phyloP scores from a whole-genome alignment of 1,140 invertebrate species.

The Zaprionus gabonicus region DNA sequence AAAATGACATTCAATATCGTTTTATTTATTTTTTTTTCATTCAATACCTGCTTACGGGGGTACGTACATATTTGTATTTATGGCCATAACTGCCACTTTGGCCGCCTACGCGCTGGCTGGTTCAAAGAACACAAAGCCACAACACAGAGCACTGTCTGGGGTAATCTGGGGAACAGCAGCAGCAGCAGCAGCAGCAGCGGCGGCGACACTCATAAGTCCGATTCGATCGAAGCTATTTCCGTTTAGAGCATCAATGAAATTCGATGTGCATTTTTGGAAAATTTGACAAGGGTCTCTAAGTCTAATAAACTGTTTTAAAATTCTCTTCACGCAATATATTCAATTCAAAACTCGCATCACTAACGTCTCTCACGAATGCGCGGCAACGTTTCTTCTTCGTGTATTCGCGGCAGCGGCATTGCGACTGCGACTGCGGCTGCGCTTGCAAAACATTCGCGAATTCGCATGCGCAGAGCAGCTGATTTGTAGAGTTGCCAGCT shows the following conservation, averaged over 20 bases:
- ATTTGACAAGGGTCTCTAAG: not conserved
- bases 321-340: slow-evolving; percentile 17
- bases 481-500: slow-evolving; percentile 24
- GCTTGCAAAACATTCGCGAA: slow-evolving; percentile 42
- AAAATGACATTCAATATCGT: slow-evolving; percentile 55
- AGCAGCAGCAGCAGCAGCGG: not conserved
- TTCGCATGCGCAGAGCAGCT: slow-evolving; percentile 48
- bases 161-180: not conserved
- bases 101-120: slow-evolving; percentile 60
- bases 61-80: slow-evolving; percentile 81
- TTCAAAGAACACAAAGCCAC: slow-evolving; percentile 45
- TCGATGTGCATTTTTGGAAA: slow-evolving; percentile 3
- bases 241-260: slow-evolving; percentile 17
- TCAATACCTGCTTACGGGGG: slow-evolving; percentile 71
- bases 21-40: slow-evolving; percentile 39
- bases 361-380: slow-evolving; percentile 12
- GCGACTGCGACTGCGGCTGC: slow-evolving; percentile 38
- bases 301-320: slow-evolving; percentile 4
- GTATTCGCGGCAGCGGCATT: slow-evolving; percentile 41
- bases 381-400: slow-evolving; percentile 13
- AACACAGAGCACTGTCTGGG: slow-evolving; percentile 15
- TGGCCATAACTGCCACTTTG: slow-evolving; percentile 81
- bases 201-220: slow-evolving; percentile 18
- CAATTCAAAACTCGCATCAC: slow-evolving; percentile 28
- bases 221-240: slow-evolving; percentile 22